phyloP scores from a whole-genome alignment of 2,113 vertebrate genomes.

The Laticauda laticaudata region DNA sequence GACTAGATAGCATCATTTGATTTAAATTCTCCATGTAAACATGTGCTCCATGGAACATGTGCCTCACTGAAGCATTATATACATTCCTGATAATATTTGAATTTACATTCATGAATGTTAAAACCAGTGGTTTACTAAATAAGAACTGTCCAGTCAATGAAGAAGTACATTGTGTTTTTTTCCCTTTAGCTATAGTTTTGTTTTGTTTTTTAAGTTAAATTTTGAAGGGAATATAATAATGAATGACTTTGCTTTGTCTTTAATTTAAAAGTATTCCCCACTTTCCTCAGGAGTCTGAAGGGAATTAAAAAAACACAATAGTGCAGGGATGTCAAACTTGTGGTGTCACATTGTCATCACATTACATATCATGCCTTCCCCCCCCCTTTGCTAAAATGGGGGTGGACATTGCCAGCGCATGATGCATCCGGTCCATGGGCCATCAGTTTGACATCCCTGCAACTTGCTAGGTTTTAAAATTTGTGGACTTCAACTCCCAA shows the following conservation, averaged over 20 bases:
- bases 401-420: too few species aligned
- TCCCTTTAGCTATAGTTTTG: background rate
- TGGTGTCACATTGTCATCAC: too few species aligned
- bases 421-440: too few species aligned
- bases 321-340: too few species aligned
- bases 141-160: rapidly evolving
- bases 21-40: background rate
- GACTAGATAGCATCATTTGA: background rate
- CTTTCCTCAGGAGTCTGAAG: constrained; percentile 13
- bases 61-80: background rate
- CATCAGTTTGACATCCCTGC: too few species aligned
- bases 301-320: background rate
- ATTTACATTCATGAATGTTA: background rate
- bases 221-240: background rate
- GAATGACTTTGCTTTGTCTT: background rate
- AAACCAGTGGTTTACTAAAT: background rate
- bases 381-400: too few species aligned
- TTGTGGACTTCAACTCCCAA: background rate
- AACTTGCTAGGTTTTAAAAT: background rate
- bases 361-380: too few species aligned
- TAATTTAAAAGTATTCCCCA: rapidly evolving
- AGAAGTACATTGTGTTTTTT: background rate
- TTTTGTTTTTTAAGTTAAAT: background rate
- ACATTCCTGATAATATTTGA: rapidly evolving
- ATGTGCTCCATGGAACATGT: background rate